Conservation (phyloP, 2,797 vertebrate species). For the Pseudopleuronectes americanus region DNA sequence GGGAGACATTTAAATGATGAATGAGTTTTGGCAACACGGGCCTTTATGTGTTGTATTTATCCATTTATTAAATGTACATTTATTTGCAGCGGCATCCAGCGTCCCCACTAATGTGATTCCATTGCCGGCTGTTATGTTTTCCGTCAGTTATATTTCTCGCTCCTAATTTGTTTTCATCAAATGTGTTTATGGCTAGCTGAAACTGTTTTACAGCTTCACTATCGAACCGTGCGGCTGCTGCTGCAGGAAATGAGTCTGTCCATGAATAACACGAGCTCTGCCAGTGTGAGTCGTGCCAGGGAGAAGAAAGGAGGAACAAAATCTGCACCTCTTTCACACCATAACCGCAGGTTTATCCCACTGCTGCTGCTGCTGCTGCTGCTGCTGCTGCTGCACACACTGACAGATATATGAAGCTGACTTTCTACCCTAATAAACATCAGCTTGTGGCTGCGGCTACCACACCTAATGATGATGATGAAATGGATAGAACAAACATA, state of each 20-base stretch:
- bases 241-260: slow-evolving; percentile 82
- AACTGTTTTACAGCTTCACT: slow-evolving; percentile 85
- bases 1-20: slow-evolving; percentile 78
- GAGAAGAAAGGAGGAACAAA: slow-evolving; percentile 50
- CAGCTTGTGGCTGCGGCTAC: slow-evolving; percentile 36
- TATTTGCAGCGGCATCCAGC: slow-evolving; percentile 79
- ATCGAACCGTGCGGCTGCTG: slow-evolving; percentile 78
- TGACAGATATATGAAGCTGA: slow-evolving; percentile 44
- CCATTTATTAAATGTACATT: slow-evolving; percentile 86
- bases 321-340: slow-evolving; percentile 57
- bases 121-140: slow-evolving; percentile 84
- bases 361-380: slow-evolving; percentile 22
- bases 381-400: slow-evolving; percentile 28
- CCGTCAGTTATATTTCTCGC: slow-evolving; percentile 84
- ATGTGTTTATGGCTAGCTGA: slow-evolving; percentile 85
- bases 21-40: slow-evolving; percentile 74
- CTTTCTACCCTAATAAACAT: slow-evolving; percentile 59
- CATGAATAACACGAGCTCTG: slow-evolving; percentile 79
- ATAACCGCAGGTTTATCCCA: slow-evolving; percentile 49
- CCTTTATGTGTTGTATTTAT: slow-evolving; percentile 81
- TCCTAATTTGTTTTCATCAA: slow-evolving; percentile 87
- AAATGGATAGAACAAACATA: slow-evolving; percentile 62
- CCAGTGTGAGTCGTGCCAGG: slow-evolving; percentile 65
- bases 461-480: slow-evolving; percentile 71
- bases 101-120: slow-evolving; percentile 81